Conservation (phyloP, 2,113 vertebrate species). For the Hiodon alosoides region DNA sequence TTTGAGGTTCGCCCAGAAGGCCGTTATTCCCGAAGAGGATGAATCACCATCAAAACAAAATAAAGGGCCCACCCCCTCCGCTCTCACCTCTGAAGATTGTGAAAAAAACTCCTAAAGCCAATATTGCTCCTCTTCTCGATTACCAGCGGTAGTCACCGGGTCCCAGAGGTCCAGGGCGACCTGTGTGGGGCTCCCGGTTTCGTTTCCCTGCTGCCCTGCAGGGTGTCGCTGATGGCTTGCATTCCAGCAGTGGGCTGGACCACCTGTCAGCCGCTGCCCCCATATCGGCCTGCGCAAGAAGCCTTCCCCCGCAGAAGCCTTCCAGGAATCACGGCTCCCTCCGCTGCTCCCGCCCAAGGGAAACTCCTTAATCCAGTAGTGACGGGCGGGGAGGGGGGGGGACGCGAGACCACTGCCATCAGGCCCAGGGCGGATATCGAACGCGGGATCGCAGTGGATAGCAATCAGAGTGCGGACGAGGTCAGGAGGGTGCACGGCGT, state of each 20-base stretch:
- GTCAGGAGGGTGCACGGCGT: no score
- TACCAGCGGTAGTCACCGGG: no score
- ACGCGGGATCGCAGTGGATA: no score
- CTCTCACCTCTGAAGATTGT: no score
- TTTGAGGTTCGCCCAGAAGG: no score
- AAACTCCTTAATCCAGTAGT: neutral
- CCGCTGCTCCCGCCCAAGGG: neutral
- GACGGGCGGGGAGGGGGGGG: neutral
- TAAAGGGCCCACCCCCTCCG: no score
- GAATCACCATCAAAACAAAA: no score
- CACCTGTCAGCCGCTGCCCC: neutral
- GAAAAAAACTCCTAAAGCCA: no score
- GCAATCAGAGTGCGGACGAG: no score
- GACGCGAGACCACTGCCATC: neutral
- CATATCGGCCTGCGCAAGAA: neutral
- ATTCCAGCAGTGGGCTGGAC: constrained; percentile 5
- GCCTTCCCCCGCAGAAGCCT: neutral
- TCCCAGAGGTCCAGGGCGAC: neutral
- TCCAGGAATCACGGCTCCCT: neutral
- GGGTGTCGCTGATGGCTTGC: neutral
- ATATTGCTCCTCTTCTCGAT: no score
- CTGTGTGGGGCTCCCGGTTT: neutral
- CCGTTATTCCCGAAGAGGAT: no score
- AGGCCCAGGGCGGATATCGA: neutral
- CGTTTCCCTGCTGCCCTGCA: neutral